phyloP scores from a whole-genome alignment of 35 echinoderm and acorn worm genomes.

The Anneissia japonica region DNA sequence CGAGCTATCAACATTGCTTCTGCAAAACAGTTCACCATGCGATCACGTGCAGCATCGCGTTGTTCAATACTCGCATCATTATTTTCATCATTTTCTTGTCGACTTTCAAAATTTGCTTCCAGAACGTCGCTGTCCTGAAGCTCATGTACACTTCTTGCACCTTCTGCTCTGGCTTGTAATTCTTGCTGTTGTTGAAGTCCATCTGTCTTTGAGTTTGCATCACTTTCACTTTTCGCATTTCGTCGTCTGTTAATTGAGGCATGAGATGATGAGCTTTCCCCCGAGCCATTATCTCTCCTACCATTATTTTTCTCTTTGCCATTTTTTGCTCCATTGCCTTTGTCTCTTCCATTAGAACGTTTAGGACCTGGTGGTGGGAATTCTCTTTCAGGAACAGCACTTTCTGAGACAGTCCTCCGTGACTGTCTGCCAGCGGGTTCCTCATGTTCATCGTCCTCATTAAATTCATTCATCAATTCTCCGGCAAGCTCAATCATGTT shows the following conservation, averaged over 20 bases:
- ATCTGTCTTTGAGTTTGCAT: neutral
- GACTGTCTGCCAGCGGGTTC: neutral
- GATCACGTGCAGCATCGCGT: constrained; percentile 24
- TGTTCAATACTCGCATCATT: constrained; percentile 25
- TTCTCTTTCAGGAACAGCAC: neutral
- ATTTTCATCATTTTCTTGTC: neutral
- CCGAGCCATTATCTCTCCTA: neutral
- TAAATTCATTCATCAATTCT: constrained; percentile 73
- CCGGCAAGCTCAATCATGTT: constrained; percentile 97
- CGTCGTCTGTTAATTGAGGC: neutral
- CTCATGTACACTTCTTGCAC: neutral
- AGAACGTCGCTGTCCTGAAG: neutral
- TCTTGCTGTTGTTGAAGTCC: neutral
- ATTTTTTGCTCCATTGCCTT: neutral
- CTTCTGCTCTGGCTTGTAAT: neutral
- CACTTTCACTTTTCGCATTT: neutral
- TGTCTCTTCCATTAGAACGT: neutral
- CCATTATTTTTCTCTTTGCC: neutral
- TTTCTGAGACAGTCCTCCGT: neutral
- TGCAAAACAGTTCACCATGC: constrained; percentile 25
- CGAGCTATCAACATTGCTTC: constrained; percentile 11
- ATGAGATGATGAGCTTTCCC: neutral
- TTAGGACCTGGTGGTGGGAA: neutral
- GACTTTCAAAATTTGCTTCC: neutral
- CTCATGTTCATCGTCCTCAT: neutral